These are phyloP conservation scores for Cromileptes altivelis DNA, from an alignment of 2,113 vertebrate genomes.

Conservation along the genomic window DNA sequence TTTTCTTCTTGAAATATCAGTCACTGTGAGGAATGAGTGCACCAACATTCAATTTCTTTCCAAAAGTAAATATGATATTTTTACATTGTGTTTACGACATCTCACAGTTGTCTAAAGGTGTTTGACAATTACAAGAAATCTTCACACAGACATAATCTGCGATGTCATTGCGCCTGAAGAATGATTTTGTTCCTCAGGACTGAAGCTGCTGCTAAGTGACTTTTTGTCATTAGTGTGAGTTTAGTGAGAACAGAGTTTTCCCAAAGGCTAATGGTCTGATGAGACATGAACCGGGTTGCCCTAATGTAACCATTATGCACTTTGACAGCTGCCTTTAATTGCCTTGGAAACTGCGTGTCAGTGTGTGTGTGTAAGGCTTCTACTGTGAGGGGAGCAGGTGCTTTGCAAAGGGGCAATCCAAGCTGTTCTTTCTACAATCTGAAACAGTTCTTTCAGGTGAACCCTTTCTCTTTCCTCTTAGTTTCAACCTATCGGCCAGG, in stretches of 20 bases:
- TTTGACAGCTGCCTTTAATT: constrained; percentile 28
- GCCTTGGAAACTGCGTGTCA: neutral
- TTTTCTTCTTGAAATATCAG: neutral
- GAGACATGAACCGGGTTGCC: neutral
- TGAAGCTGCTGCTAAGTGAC: neutral
- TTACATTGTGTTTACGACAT: neutral
- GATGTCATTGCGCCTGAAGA: neutral
- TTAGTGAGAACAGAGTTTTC: constrained; percentile 2
- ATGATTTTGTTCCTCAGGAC: neutral
- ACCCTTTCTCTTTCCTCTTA: neutral
- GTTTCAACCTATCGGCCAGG: too few relatives aligned
- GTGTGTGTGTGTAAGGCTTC: neutral
- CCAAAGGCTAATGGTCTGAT: neutral
- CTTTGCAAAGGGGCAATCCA: neutral
- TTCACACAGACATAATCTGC: neutral
- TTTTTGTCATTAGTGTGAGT: constrained; percentile 5
- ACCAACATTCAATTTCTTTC: neutral
- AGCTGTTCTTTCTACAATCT: constrained; percentile 1
- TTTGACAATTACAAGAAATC: neutral
- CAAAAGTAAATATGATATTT: neutral
- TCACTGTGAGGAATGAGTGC: neutral
- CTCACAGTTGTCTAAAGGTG: too few relatives aligned
- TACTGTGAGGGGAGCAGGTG: constrained; percentile 11
- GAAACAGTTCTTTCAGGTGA: neutral
- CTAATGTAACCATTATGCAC: constrained; percentile 29